phyloP scores from a whole-genome alignment of 1,140 invertebrate species.

The Planococcus citri region DNA sequence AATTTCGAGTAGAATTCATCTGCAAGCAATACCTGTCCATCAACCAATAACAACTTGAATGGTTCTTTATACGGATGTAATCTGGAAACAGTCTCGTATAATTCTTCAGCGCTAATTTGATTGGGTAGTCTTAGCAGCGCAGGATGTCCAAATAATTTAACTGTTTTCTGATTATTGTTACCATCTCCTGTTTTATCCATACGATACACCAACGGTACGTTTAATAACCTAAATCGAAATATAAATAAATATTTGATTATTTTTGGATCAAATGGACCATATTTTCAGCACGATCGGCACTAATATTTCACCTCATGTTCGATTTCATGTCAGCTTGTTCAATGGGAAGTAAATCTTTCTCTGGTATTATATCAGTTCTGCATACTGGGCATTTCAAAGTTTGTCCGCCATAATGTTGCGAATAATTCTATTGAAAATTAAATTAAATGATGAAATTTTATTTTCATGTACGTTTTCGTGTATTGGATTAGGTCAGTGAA shows the following conservation, averaged over 20 bases:
- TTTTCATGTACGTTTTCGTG: not conserved
- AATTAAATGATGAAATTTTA: constrained; percentile 22
- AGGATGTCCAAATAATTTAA: constrained; percentile 45
- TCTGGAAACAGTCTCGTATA: constrained; percentile 40
- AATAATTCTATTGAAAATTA: no score
- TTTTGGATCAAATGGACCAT: not conserved
- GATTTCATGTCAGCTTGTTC: constrained; percentile 34
- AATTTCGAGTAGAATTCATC: no score
- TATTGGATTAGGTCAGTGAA: no score
- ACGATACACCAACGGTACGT: constrained; percentile 43
- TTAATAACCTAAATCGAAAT: constrained; percentile 37
- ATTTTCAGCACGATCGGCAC: no score
- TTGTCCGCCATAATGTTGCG: constrained; percentile 36
- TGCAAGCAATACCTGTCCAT: constrained; percentile 35
- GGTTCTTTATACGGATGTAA: constrained; percentile 38
- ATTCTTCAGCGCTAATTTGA: constrained; percentile 38
- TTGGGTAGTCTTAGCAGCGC: constrained; percentile 45
- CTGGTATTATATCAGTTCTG: constrained; percentile 35
- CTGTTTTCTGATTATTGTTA: constrained; percentile 39
- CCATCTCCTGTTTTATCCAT: constrained; percentile 40
- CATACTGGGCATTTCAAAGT: constrained; percentile 42
- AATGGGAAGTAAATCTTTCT: constrained; percentile 38
- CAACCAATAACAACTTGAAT: constrained; percentile 40
- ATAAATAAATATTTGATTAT: no score
- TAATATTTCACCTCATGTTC: constrained; percentile 29